These are phyloP conservation scores for Psilopogon haemacephalus DNA, from an alignment of 2,113 vertebrate species.

Conservation along the genomic window DNA sequence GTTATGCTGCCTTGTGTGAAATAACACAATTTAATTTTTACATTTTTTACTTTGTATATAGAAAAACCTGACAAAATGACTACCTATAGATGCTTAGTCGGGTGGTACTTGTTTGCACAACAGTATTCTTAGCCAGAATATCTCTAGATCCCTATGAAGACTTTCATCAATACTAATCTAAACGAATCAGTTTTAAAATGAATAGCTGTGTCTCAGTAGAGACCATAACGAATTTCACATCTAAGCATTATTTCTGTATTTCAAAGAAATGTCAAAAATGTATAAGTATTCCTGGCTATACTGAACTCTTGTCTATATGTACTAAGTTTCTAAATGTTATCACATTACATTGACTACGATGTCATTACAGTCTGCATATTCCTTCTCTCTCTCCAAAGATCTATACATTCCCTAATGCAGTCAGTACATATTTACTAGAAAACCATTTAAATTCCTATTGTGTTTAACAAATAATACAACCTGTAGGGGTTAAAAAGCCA, in stretches of 20 bases:
- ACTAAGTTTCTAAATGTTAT: not conserved
- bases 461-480: not conserved
- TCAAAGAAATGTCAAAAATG: conserved; percentile 37
- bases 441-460: not conserved
- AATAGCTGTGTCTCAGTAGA: conserved; percentile 11
- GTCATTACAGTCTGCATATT: not conserved
- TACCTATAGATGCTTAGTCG: not conserved
- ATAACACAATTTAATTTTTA: not conserved
- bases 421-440: not conserved
- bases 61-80: not conserved
- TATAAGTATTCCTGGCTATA: not conserved
- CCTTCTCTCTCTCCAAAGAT: not conserved
- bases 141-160: not conserved
- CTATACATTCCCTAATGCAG: not conserved
- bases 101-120: not conserved
- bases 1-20: not conserved
- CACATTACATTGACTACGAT: not conserved
- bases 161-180: not conserved
- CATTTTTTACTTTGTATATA: not conserved
- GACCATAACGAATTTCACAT: conserved; percentile 25
- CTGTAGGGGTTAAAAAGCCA: not conserved
- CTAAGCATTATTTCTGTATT: conserved; percentile 11
- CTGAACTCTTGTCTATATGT: not conserved
- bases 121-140: not conserved
- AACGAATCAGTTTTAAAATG: conserved; percentile 25